phyloP scores from a whole-genome alignment of 2,888 invertebrate species.

The Lepetodrilus schrolli region DNA sequence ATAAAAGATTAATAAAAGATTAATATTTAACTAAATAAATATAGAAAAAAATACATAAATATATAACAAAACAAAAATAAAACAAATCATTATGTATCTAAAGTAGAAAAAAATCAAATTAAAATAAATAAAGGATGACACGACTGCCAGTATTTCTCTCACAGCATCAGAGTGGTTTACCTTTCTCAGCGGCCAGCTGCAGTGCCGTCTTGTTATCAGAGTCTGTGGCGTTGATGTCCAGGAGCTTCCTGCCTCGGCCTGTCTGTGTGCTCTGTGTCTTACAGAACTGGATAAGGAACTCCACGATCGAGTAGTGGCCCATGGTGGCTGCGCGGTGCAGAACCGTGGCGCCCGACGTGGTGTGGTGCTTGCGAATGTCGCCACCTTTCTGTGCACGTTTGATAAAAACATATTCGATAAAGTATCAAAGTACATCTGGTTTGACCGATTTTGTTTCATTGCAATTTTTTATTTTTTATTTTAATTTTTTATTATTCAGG shows the following conservation, averaged over 20 bases:
- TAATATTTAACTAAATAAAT: too few relatives aligned
- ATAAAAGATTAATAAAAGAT: too few relatives aligned
- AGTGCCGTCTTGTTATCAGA: constrained; percentile 64
- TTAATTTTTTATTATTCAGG: too few relatives aligned
- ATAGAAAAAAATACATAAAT: too few relatives aligned
- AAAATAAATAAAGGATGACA: too few relatives aligned
- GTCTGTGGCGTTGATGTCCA: constrained; percentile 67
- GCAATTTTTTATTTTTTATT: not conserved
- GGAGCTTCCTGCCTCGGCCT: constrained; percentile 37
- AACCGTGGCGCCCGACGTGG: constrained; percentile 58
- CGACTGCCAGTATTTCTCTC: too few relatives aligned
- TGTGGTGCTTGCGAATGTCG: constrained; percentile 60
- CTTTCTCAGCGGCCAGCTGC: constrained; percentile 70
- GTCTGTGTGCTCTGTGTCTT: not conserved
- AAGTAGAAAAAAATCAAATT: too few relatives aligned
- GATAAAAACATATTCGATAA: too few relatives aligned
- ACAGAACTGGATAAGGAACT: constrained; percentile 59
- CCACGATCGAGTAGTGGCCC: constrained; percentile 58
- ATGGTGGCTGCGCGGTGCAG: constrained; percentile 63
- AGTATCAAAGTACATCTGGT: too few relatives aligned
- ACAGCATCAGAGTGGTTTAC: constrained; percentile 46
- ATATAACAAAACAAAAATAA: too few relatives aligned
- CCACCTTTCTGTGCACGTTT: constrained; percentile 69
- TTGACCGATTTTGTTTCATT: not conserved
- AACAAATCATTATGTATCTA: too few relatives aligned